Conservation (phyloP, 2,888 invertebrate genomes). For the Tachina grossa region DNA sequence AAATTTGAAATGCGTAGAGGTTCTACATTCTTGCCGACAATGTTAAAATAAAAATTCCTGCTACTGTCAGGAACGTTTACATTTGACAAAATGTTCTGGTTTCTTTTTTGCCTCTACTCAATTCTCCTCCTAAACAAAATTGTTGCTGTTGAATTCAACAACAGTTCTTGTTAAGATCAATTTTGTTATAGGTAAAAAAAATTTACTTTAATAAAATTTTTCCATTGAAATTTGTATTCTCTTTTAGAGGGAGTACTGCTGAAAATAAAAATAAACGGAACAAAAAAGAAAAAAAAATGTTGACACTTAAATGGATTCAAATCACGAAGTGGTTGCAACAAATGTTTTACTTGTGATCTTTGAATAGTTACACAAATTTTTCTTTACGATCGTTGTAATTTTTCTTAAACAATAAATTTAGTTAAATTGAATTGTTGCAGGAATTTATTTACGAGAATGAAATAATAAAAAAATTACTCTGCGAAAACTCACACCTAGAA, state of each 20-base stretch:
- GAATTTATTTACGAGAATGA: background rate
- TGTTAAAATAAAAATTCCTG: slow-evolving; percentile 70
- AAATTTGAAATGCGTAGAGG: slow-evolving; percentile 51
- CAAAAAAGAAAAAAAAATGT: slow-evolving; percentile 8
- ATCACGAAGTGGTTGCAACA: slow-evolving; percentile 69
- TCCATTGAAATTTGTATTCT: slow-evolving; percentile 25
- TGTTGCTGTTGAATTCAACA: slow-evolving; percentile 10
- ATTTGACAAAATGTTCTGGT: slow-evolving; percentile 67
- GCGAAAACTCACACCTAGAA: background rate
- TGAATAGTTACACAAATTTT: slow-evolving; percentile 61
- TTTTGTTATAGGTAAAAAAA: slow-evolving; percentile 16
- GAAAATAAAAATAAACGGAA: slow-evolving; percentile 8
- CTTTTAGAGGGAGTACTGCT: slow-evolving; percentile 59
- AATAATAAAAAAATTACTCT: background rate
- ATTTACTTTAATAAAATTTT: slow-evolving; percentile 4
- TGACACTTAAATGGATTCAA: slow-evolving; percentile 62
- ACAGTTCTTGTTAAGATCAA: slow-evolving; percentile 24
- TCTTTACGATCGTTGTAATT: slow-evolving; percentile 37
- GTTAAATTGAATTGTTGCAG: slow-evolving; percentile 38
- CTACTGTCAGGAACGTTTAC: slow-evolving; percentile 74
- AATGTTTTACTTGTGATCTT: slow-evolving; percentile 67
- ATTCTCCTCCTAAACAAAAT: slow-evolving; percentile 13
- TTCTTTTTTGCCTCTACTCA: background rate
- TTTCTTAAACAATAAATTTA: slow-evolving; percentile 21
- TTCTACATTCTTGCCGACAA: slow-evolving; percentile 63